Conservation (phyloP, 2,113 vertebrate species). For the Lycaon pictus region DNA sequence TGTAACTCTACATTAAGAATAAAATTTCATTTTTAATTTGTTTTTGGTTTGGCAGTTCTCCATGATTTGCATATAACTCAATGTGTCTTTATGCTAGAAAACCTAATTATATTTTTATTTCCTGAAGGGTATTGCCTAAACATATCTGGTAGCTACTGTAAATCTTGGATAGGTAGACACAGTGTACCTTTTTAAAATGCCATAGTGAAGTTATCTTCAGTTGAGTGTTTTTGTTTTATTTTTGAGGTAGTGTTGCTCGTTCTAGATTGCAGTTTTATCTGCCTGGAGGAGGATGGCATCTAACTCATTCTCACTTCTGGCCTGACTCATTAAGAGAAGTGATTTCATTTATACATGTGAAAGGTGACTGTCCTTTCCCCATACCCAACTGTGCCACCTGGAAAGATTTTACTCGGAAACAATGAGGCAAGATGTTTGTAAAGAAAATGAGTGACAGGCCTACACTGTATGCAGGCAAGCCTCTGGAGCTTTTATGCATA, state of each 20-base stretch:
- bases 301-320: not conserved
- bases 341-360: not conserved
- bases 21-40: not conserved
- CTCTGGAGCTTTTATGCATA: not conserved
- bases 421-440: not conserved
- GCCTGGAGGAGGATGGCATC: too few relatives aligned
- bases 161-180: not conserved
- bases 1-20: not conserved
- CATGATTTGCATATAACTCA: not conserved
- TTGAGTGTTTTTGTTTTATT: not conserved
- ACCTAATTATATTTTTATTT: not conserved
- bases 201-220: not conserved
- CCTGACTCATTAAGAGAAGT: not conserved
- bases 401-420: not conserved
- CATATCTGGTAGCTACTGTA: fast-evolving
- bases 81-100: not conserved
- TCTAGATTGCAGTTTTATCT: not conserved
- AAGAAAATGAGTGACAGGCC: not conserved
- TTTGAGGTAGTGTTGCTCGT: not conserved
- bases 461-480: not conserved
- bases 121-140: not conserved
- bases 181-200: not conserved
- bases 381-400: not conserved
- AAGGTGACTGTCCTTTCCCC: not conserved
- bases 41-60: not conserved